Evolutionary conservation across 1,140 invertebrate genomes (phyloP).

Genomic region (Myzus persicae): DNA sequence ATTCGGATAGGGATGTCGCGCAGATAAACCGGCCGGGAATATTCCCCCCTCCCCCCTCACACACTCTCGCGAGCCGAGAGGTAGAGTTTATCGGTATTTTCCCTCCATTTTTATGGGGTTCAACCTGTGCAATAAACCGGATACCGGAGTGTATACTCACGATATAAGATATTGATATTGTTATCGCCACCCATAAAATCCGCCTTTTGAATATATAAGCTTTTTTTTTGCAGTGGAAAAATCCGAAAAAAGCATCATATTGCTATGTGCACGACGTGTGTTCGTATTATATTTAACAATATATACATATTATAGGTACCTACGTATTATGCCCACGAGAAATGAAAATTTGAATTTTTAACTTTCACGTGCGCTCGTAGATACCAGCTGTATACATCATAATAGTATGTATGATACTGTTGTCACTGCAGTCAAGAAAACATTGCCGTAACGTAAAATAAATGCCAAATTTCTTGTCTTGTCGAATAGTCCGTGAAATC

Average conservation of each 20-base stretch:
- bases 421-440: neutral
- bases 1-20: slow-evolving; percentile 13
- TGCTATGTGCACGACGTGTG: neutral
- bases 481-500: neutral
- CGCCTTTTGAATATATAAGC: slow-evolving; percentile 36
- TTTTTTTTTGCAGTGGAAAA: neutral
- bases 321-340: slow-evolving; percentile 22
- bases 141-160: neutral
- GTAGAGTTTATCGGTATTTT: slow-evolving; percentile 48
- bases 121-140: slow-evolving; percentile 49
- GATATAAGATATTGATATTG: slow-evolving; percentile 52
- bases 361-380: neutral
- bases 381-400: neutral
- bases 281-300: neutral
- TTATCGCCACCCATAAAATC: slow-evolving; percentile 46
- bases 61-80: neutral
- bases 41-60: neutral
- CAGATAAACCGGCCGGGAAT: neutral
- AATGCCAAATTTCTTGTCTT: neutral
- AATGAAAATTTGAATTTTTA: slow-evolving; percentile 51
- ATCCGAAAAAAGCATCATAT: neutral
- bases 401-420: neutral
- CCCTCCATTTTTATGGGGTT: slow-evolving; percentile 22
- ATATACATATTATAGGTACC: neutral
- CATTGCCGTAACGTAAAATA: neutral